These are phyloP conservation scores for Varecia variegata DNA, from an alignment of 2,797 vertebrate genomes.

Conservation along the genomic window DNA sequence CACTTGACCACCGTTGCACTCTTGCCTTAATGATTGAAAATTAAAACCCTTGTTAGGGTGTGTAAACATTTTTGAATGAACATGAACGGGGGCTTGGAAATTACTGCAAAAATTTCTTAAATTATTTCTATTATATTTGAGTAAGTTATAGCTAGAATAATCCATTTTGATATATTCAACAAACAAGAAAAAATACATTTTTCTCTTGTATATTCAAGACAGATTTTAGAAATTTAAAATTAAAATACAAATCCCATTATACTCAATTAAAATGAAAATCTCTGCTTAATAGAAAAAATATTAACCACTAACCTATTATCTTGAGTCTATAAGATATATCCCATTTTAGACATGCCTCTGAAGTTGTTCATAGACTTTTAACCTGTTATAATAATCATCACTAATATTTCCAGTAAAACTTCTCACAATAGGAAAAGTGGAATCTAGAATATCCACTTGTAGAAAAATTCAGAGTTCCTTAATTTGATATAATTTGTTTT, in stretches of 20 bases:
- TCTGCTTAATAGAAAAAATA: constrained; percentile 23
- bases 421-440: not conserved
- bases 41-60: not conserved
- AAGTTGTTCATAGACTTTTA: constrained; percentile 36
- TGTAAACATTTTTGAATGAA: constrained; percentile 71
- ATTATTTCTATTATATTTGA: constrained; percentile 41
- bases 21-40: constrained; percentile 69
- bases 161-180: not conserved
- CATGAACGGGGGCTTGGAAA: constrained; percentile 61
- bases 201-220: constrained; percentile 16
- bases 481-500: not conserved
- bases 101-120: constrained; percentile 3
- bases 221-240: constrained; percentile 43
- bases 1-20: constrained; percentile 73
- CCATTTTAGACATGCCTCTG: constrained; percentile 16
- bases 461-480: constrained; percentile 22
- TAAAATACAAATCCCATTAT: constrained; percentile 3
- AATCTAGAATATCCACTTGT: not conserved
- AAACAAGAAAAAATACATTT: constrained; percentile 16
- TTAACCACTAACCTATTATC: not conserved
- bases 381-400: not conserved
- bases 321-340: not conserved
- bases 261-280: constrained; percentile 47
- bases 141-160: not conserved
- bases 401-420: not conserved